These are phyloP conservation scores for Geodia barretti DNA, from an alignment of 37 sponge, comb jelly and placozoan species.

Conservation along the genomic window DNA sequence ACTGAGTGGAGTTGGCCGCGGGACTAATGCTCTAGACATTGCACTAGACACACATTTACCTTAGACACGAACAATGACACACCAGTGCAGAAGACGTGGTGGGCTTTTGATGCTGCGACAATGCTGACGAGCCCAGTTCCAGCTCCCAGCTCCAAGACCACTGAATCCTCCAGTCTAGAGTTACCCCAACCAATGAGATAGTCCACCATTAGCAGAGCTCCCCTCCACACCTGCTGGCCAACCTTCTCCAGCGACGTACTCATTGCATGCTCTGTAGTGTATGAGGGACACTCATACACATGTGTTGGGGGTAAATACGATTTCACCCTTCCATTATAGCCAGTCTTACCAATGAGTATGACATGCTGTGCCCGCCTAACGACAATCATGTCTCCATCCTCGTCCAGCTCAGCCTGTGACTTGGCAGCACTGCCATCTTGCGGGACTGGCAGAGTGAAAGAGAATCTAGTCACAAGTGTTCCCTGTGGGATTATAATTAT, in stretches of 20 bases:
- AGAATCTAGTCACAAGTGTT: slow-evolving; percentile 11
- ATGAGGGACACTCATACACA: not conserved
- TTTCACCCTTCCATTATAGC: not conserved
- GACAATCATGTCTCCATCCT: slow-evolving; percentile 49
- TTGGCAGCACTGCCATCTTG: not conserved
- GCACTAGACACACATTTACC: not conserved
- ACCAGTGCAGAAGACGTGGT: slow-evolving; percentile 52
- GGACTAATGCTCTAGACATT: not conserved
- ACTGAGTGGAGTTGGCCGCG: not conserved
- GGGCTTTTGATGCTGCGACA: slow-evolving; percentile 21
- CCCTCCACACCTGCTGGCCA: slow-evolving; percentile 56
- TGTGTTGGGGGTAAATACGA: not conserved
- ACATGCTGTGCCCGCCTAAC: slow-evolving; percentile 1
- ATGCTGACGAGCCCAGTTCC: slow-evolving; percentile 44
- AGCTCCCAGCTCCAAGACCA: slow-evolving; percentile 56
- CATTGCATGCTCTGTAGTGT: slow-evolving; percentile 43
- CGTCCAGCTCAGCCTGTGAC: slow-evolving; percentile 2
- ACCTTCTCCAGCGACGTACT: slow-evolving; percentile 32
- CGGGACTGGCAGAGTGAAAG: not conserved
- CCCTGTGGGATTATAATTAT: not conserved
- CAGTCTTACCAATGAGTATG: not conserved
- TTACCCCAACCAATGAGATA: slow-evolving; percentile 18
- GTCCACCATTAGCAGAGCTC: slow-evolving; percentile 47
- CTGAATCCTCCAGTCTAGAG: not conserved
- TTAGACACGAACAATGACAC: not conserved